Evolutionary conservation across 2,113 vertebrate species (phyloP).

Genomic region (Psammodynastes pulverulentus): DNA sequence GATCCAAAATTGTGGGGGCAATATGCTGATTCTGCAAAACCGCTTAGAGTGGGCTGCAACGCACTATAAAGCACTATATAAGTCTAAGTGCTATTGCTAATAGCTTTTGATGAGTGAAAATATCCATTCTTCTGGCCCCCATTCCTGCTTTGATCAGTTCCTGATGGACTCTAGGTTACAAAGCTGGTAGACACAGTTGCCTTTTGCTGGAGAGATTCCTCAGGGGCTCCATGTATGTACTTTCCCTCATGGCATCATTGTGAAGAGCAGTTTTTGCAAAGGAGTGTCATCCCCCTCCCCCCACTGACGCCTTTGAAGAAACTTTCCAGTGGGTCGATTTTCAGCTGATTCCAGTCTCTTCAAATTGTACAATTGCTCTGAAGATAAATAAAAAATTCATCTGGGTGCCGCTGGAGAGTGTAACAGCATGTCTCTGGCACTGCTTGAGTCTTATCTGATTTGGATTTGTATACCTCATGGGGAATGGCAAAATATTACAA

Average conservation of each 20-base stretch:
- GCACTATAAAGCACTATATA: too few species aligned
- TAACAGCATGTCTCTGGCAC: conserved; percentile 82
- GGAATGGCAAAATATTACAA: conserved; percentile 85
- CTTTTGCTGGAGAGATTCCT: conserved; percentile 40
- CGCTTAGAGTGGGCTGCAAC: too few species aligned
- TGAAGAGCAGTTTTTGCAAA: conserved; percentile 53
- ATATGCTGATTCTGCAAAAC: too few species aligned
- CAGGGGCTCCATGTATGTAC: conserved; percentile 34
- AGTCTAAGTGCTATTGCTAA: too few species aligned
- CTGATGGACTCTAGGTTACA: conserved; percentile 42
- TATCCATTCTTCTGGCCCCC: conserved; percentile 47
- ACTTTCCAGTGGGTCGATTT: conserved; percentile 72
- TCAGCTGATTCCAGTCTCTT: conserved; percentile 70
- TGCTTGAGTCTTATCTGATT: conserved; percentile 84
- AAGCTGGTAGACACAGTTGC: conserved; percentile 29
- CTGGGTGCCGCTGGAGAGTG: conserved; percentile 77
- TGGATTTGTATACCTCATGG: conserved; percentile 85
- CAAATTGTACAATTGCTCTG: conserved; percentile 74
- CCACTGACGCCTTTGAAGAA: conserved; percentile 59
- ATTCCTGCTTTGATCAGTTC: conserved; percentile 54
- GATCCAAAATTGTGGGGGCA: too few species aligned
- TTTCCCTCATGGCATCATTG: conserved; percentile 29
- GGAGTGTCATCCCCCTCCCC: conserved; percentile 37
- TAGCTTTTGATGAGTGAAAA: conserved; percentile 55
- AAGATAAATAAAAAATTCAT: conserved; percentile 88